A percentile compares a stretch with the other conserved stretches of the same genome.
These are phyloP conservation scores for Fabriciana adippe DNA, from an alignment of 2,888 invertebrate genomes.

Conservation along the genomic window DNA sequence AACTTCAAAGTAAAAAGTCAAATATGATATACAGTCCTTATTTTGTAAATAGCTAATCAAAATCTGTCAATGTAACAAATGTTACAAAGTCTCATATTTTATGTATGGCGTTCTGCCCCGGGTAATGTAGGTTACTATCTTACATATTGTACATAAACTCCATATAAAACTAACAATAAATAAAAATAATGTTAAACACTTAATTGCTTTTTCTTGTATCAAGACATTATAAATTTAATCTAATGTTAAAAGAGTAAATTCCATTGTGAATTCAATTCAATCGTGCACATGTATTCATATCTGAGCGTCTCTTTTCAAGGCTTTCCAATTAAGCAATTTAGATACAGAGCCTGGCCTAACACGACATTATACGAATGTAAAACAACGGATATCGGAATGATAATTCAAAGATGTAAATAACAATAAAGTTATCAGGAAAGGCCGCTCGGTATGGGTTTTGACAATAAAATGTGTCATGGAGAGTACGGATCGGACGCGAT, in stretches of 20 bases:
- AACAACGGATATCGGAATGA: slow-evolving; percentile 77
- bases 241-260: slow-evolving; percentile 38
- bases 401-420: slow-evolving; percentile 80
- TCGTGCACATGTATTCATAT: slow-evolving; percentile 61
- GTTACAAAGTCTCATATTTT: slow-evolving; percentile 2
- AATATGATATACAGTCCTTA: too few species aligned
- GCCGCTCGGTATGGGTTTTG: slow-evolving; percentile 75
- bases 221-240: slow-evolving; percentile 36
- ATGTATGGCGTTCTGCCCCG: not conserved
- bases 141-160: slow-evolving; percentile 3
- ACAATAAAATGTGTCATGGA: slow-evolving; percentile 75
- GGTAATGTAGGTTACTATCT: not conserved
- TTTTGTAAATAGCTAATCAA: too few species aligned
- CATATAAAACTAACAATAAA: slow-evolving; percentile 25
- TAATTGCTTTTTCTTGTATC: slow-evolving; percentile 37
- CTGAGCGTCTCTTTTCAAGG: slow-evolving; percentile 62
- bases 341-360: slow-evolving; percentile 71
- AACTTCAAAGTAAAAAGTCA: too few species aligned
- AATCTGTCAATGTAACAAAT: too few species aligned
- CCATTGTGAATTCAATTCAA: slow-evolving; percentile 65
- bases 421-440: slow-evolving; percentile 79
- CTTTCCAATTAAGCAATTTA: slow-evolving; percentile 82
- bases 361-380: slow-evolving; percentile 76
- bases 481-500: slow-evolving; percentile 57
- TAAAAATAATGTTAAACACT: slow-evolving; percentile 29